These are phyloP conservation scores for Crypturellus undulatus DNA, from an alignment of 2,113 vertebrate species.

Conservation along the genomic window DNA sequence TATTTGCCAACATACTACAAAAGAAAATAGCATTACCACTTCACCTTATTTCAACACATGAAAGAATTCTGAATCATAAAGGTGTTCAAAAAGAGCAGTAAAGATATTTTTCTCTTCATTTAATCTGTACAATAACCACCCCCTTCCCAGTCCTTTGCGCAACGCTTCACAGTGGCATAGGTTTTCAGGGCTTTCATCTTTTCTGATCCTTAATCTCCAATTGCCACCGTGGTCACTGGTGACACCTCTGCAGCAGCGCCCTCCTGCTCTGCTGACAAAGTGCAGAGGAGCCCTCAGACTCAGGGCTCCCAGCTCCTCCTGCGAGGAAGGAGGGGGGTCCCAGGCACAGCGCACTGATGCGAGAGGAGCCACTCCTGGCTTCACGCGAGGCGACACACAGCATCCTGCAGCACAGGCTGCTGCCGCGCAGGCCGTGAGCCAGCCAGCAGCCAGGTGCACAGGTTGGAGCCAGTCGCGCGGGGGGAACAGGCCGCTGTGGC, in stretches of 20 bases:
- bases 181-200: not conserved
- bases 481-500: rapidly evolving
- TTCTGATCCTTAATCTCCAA: not conserved
- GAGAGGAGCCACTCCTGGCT: not conserved
- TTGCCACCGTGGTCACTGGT: not conserved
- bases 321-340: not conserved
- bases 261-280: not conserved
- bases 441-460: too few species aligned
- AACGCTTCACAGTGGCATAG: not conserved
- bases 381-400: not conserved
- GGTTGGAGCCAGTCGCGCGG: not conserved
- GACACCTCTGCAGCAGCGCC: not conserved
- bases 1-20: not conserved
- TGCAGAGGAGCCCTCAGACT: not conserved
- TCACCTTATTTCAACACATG: not conserved
- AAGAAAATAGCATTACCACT: not conserved
- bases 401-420: not conserved
- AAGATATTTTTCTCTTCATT: not conserved
- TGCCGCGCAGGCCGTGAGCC: not conserved
- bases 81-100: not conserved
- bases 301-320: not conserved
- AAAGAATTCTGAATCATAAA: not conserved
- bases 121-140: not conserved
- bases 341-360: not conserved
- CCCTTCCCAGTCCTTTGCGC: not conserved